Percentiles rank a stretch among this genome's conserved stretches.
Evolutionary conservation across 2,888 invertebrate species (phyloP).

Genomic region (Barypeithes pellucidus): DNA sequence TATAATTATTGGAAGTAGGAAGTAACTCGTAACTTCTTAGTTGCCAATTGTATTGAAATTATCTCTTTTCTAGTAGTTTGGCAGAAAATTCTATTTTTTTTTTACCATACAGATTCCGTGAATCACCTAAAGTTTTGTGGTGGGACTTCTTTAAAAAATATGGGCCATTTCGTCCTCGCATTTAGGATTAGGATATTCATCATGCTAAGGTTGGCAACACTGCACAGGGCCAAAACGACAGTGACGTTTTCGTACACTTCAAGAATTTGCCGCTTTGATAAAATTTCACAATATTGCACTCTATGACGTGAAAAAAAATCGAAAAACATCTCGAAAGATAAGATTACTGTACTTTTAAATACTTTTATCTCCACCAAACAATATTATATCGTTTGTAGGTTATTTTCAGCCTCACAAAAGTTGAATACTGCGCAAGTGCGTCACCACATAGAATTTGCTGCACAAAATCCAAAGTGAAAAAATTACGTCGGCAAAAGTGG

Average conservation of each 20-base stretch:
- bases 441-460: background rate
- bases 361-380: conserved; percentile 15
- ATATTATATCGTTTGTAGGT: conserved; percentile 16
- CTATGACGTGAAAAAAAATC: conserved; percentile 23
- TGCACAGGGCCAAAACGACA: background rate
- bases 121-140: no score
- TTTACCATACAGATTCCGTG: no score
- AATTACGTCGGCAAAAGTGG: conserved; percentile 36
- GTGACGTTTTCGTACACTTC: conserved; percentile 6
- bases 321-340: conserved; percentile 25
- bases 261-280: background rate
- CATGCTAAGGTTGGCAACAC: no score
- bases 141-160: no score
- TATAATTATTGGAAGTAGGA: no score
- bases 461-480: conserved; percentile 10
- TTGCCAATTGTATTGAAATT: no score
- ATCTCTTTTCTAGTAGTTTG: no score
- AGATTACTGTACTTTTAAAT: conserved; percentile 26
- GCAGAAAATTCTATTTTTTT: no score
- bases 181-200: no score
- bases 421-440: conserved; percentile 35
- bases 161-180: no score
- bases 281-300: background rate
- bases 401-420: conserved; percentile 30
- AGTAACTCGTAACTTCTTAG: no score